Evolutionary conservation across 2,113 vertebrate genomes (phyloP).

Genomic region (Phodopus roborovskii): DNA sequence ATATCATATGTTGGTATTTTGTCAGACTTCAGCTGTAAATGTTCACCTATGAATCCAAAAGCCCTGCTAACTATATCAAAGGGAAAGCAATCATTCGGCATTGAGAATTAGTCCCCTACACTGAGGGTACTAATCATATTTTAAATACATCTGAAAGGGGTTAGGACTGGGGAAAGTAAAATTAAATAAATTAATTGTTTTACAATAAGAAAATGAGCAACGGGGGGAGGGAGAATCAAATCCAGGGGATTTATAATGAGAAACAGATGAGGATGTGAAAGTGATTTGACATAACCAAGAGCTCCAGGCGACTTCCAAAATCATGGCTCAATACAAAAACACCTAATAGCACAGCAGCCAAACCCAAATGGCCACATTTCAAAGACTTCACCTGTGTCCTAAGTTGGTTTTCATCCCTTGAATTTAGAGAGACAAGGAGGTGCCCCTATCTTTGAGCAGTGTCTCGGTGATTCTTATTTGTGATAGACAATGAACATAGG

Average conservation of each 20-base stretch:
- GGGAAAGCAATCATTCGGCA: constrained; percentile 38
- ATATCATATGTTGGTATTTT: constrained; percentile 66
- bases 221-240: constrained; percentile 54
- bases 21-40: constrained; percentile 67
- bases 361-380: constrained; percentile 29
- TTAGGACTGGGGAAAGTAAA: neutral
- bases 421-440: constrained; percentile 35
- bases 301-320: constrained; percentile 58
- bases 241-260: constrained; percentile 66
- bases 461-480: constrained; percentile 54
- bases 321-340: constrained; percentile 62
- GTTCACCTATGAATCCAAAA: constrained; percentile 65
- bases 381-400: constrained; percentile 49
- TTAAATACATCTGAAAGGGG: constrained; percentile 8
- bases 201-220: constrained; percentile 64
- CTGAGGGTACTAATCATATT: constrained; percentile 4
- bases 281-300: constrained; percentile 48
- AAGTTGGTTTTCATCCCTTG: constrained; percentile 47
- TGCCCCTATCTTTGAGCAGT: neutral
- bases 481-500: constrained; percentile 36
- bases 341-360: constrained; percentile 35
- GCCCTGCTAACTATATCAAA: constrained; percentile 72
- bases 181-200: constrained; percentile 70
- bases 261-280: constrained; percentile 71
- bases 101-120: constrained; percentile 44